Percentiles rank a stretch among this genome's conserved stretches.
These are phyloP conservation scores for Sisyra terminalis DNA, from an alignment of 2,888 invertebrate genomes.

Conservation along the genomic window DNA sequence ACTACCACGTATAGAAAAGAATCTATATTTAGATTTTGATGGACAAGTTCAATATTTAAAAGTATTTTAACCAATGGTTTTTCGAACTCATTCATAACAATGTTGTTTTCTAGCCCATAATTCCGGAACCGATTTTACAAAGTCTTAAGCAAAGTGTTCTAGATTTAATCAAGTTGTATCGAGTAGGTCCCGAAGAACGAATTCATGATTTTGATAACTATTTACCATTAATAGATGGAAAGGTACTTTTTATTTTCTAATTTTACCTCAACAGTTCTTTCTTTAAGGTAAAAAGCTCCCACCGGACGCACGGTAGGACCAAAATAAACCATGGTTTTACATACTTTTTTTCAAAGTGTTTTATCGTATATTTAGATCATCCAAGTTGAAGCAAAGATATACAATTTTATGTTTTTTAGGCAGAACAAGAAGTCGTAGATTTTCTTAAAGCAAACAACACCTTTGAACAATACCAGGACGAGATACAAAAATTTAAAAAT, in stretches of 20 bases:
- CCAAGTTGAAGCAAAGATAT: too few species aligned
- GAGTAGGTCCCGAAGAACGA: conserved; percentile 54
- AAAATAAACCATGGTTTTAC: too few species aligned
- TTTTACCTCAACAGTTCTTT: too few species aligned
- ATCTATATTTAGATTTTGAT: conserved; percentile 50
- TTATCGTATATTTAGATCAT: too few species aligned
- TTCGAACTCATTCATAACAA: conserved; percentile 3
- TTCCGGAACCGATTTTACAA: conserved; percentile 51
- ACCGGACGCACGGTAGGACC: too few species aligned
- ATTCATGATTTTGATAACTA: conserved; percentile 70
- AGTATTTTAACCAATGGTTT: conserved; percentile 12
- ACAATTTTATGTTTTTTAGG: conserved; percentile 27
- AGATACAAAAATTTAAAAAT: conserved; percentile 43
- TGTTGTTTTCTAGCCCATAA: conserved; percentile 43
- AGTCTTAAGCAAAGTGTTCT: conserved; percentile 41
- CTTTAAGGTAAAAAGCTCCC: too few species aligned
- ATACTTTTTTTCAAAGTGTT: neutral
- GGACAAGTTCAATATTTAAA: conserved; percentile 19
- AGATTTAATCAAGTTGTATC: conserved; percentile 49
- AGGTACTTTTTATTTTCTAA: conserved; percentile 26
- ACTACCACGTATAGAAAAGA: conserved; percentile 64
- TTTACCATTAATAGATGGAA: conserved; percentile 56
- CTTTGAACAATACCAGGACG: conserved; percentile 44
- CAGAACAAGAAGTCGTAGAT: conserved; percentile 39
- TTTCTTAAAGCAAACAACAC: conserved; percentile 50